Conservation (phyloP, 2,888 invertebrate genomes). For the Amphipoea oculea region DNA sequence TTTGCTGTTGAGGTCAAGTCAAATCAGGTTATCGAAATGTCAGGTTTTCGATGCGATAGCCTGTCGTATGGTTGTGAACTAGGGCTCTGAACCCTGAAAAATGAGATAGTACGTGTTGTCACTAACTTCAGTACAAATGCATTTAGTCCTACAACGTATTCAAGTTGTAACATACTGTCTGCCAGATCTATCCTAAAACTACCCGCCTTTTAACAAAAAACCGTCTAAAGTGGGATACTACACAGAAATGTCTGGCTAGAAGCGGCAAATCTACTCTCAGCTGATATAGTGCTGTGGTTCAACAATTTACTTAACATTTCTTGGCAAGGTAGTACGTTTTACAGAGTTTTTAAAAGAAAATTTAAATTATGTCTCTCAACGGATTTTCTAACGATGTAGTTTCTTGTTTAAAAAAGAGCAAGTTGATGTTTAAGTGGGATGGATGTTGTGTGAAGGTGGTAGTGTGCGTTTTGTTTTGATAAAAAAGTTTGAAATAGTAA, state of each 20-base stretch:
- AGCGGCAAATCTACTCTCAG: slow-evolving; percentile 32
- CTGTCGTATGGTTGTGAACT: no score
- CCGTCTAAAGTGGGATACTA: slow-evolving; percentile 10
- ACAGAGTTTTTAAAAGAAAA: slow-evolving; percentile 45
- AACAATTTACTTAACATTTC: slow-evolving; percentile 59
- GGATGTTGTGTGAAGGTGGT: neutral
- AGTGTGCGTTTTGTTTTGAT: neutral
- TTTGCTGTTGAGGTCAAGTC: no score
- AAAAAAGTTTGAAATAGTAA: no score
- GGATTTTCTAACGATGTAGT: slow-evolving; percentile 34
- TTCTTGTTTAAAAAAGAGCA: slow-evolving; percentile 15
- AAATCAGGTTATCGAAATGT: no score
- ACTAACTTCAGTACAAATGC: neutral
- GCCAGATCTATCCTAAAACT: neutral
- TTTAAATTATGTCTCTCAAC: slow-evolving; percentile 43
- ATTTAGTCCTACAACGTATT: neutral
- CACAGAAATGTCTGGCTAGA: slow-evolving; percentile 34
- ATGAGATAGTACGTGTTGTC: neutral
- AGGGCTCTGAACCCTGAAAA: no score
- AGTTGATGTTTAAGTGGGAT: neutral
- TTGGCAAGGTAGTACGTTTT: slow-evolving; percentile 46
- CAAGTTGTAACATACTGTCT: neutral
- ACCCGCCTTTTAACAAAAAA: slow-evolving; percentile 4
- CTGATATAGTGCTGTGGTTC: slow-evolving; percentile 52
- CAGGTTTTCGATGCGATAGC: no score